Evolutionary conservation across 2,113 vertebrate species (phyloP).

Genomic region (Protomyctophum bolini): DNA sequence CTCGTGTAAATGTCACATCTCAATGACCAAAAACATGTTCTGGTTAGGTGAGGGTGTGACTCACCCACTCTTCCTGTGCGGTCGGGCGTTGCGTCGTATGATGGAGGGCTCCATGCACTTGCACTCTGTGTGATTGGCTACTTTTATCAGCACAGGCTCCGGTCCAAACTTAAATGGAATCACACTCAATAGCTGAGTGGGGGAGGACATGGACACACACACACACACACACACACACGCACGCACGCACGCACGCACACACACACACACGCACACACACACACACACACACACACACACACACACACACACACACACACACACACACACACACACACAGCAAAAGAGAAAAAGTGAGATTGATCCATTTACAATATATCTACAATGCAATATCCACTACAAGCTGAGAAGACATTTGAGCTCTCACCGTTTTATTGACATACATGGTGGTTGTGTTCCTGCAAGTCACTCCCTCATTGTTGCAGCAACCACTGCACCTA

Average conservation of each 20-base stretch:
- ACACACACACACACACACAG: background rate
- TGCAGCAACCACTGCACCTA: conserved; percentile 95
- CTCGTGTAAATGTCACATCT: background rate
- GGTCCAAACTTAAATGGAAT: conserved; percentile 90
- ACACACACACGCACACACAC: background rate
- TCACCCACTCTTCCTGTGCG: conserved; percentile 70
- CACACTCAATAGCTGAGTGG: conserved; percentile 87
- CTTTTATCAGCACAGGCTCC: conserved; percentile 89
- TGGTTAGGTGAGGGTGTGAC: conserved; percentile 23
- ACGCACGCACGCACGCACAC: background rate
- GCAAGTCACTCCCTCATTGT: conserved; percentile 89
- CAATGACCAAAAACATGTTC: background rate
- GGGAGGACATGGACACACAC: conserved; percentile 6
- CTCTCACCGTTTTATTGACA: conserved; percentile 92
- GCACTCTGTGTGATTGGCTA: conserved; percentile 94
- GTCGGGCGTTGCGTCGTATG: conserved; percentile 75
- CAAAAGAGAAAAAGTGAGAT: background rate
- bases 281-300: background rate
- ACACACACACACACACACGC: conserved; percentile 17
- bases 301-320: background rate
- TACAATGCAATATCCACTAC: background rate
- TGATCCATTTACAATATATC: background rate
- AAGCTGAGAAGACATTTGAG: background rate
- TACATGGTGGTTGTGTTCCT: conserved; percentile 89
- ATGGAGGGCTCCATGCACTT: conserved; percentile 84